Conservation (phyloP, 2,888 invertebrate species). For the Eumacrocentrus americanus region DNA sequence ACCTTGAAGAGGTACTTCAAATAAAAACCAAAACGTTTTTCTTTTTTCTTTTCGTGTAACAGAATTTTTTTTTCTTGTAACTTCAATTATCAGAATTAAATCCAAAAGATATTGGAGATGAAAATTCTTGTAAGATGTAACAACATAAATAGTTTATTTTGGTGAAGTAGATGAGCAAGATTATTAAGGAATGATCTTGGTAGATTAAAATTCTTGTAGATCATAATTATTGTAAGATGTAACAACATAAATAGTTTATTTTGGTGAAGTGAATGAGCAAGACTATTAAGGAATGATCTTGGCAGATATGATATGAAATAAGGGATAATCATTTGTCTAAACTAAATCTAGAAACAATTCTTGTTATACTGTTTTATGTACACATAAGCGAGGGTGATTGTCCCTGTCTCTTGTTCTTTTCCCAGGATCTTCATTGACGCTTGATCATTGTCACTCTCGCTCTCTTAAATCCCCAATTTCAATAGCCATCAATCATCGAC, state of each 20-base stretch:
- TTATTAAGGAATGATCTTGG: neutral
- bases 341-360: no score
- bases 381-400: constrained; percentile 12
- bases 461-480: constrained; percentile 18
- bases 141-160: constrained; percentile 20
- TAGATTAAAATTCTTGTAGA: no score
- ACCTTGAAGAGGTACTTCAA: neutral
- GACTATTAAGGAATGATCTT: neutral
- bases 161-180: constrained; percentile 1
- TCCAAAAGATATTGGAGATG: no score
- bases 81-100: no score
- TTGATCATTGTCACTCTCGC: constrained; percentile 5
- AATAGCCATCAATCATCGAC: constrained; percentile 48
- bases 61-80: no score
- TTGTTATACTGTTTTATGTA: neutral
- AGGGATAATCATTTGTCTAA: no score
- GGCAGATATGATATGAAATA: no score
- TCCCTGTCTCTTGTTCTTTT: no score
- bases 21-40: neutral
- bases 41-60: neutral
- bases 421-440: neutral
- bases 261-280: constrained; percentile 2
- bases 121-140: no score
- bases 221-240: no score
- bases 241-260: constrained; percentile 19